Conservation (phyloP, 2,888 invertebrate genomes). For the Spodoptera littoralis region DNA sequence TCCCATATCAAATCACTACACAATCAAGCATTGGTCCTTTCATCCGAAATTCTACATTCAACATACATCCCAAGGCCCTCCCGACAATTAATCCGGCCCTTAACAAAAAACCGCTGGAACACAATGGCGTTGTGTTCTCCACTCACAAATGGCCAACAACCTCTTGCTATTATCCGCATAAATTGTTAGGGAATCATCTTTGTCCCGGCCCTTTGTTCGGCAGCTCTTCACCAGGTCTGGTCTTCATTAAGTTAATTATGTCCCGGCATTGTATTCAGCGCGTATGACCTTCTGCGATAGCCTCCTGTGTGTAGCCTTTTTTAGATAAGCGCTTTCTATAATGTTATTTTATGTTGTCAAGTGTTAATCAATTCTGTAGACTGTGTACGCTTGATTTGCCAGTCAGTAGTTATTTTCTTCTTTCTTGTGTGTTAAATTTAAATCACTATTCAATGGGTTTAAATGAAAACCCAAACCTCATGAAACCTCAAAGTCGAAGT, state of each 20-base stretch:
- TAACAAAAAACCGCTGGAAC: constrained; percentile 60
- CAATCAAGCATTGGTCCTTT: constrained; percentile 43
- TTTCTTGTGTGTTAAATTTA: background rate
- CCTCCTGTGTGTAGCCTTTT: constrained; percentile 33
- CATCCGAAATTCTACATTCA: constrained; percentile 48
- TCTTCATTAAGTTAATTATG: constrained; percentile 71
- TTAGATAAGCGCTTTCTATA: constrained; percentile 21
- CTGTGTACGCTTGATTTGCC: too few species aligned
- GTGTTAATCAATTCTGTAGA: background rate
- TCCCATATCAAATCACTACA: constrained; percentile 47
- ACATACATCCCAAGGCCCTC: constrained; percentile 54
- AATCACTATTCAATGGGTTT: too few species aligned
- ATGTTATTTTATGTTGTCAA: constrained; percentile 5
- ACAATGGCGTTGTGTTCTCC: constrained; percentile 60
- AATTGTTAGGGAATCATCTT: constrained; percentile 67
- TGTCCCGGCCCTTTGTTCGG: constrained; percentile 62
- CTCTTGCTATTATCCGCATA: constrained; percentile 66
- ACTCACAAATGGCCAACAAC: constrained; percentile 57
- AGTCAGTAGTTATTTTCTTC: background rate
- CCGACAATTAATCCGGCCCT: constrained; percentile 60
- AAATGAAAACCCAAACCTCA: too few species aligned
- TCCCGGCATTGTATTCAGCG: constrained; percentile 55
- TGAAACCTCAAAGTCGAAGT: too few species aligned
- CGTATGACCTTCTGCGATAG: constrained; percentile 59
- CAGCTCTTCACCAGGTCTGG: constrained; percentile 59